phyloP scores from a whole-genome alignment of 2,113 vertebrate species.

The Polypterus bichir region DNA sequence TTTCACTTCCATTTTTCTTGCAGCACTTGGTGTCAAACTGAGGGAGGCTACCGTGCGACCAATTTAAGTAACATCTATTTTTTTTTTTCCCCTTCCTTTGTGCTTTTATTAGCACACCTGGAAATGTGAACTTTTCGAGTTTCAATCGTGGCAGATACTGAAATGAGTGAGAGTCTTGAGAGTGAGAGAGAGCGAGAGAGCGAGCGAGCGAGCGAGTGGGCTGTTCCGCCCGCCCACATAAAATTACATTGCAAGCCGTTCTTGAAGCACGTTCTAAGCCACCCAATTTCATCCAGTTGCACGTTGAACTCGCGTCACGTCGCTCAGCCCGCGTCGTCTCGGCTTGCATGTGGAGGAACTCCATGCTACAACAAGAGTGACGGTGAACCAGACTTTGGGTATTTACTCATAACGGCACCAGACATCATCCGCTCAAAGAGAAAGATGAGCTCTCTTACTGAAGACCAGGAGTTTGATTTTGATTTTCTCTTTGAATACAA shows the following conservation, averaged over 20 bases:
- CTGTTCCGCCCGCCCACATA: too few relatives aligned
- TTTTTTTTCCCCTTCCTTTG: not conserved
- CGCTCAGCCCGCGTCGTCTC: too few relatives aligned
- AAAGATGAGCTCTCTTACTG: constrained; percentile 57
- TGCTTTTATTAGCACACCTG: constrained; percentile 44
- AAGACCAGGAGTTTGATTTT: constrained; percentile 74
- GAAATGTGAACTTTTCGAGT: constrained; percentile 31
- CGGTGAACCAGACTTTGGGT: too few relatives aligned
- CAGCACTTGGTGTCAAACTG: not conserved
- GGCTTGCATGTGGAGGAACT: too few relatives aligned
- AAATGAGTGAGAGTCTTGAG: constrained; percentile 23
- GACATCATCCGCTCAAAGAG: not conserved
- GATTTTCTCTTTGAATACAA: constrained; percentile 73
- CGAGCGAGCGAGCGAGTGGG: not conserved
- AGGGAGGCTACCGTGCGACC: not conserved
- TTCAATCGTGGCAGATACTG: constrained; percentile 8
- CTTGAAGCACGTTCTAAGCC: too few relatives aligned
- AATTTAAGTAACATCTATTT: not conserved
- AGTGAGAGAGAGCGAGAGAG: constrained; percentile 21
- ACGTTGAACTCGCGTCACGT: too few relatives aligned
- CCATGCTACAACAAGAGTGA: too few relatives aligned
- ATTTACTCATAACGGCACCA: too few relatives aligned
- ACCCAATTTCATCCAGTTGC: too few relatives aligned
- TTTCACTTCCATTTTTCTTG: not conserved
- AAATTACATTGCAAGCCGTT: too few relatives aligned